phyloP scores from a whole-genome alignment of 2,888 invertebrate genomes.

The Scaptomyza caliginosa region DNA sequence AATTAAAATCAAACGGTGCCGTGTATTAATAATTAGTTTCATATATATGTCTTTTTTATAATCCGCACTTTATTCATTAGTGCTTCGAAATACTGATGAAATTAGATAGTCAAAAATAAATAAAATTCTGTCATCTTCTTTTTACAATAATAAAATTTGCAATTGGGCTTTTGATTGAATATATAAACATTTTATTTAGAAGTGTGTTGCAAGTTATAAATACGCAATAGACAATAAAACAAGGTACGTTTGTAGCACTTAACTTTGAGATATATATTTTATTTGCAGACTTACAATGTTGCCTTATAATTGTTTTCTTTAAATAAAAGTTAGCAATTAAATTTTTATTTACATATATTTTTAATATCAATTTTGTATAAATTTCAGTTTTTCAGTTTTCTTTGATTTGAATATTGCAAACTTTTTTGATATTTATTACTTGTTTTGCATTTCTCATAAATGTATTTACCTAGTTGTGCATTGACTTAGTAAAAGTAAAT shows the following conservation, averaged over 20 bases:
- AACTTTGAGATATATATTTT: not conserved
- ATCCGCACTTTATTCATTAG: not conserved
- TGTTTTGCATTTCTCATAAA: not conserved
- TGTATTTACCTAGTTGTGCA: not conserved
- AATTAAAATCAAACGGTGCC: no score
- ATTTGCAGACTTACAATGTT: not conserved
- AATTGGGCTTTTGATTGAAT: not conserved
- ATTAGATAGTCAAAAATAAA: not conserved
- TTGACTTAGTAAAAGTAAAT: not conserved
- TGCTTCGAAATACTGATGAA: not conserved
- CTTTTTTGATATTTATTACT: not conserved
- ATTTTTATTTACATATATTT: no score
- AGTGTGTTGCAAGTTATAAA: not conserved
- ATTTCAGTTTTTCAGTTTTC: not conserved
- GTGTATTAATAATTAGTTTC: not conserved
- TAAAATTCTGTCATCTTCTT: not conserved
- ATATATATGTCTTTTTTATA: no score
- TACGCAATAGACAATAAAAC: no score
- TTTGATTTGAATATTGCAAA: not conserved
- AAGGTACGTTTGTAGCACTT: not conserved
- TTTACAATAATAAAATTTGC: not conserved
- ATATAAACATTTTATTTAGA: not conserved
- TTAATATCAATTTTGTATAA: not conserved
- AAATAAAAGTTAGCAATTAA: not conserved
- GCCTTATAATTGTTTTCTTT: no score